These are phyloP conservation scores for Drosophila sturtevanti DNA, from an alignment of 1,140 invertebrate genomes.

Conservation along the genomic window DNA sequence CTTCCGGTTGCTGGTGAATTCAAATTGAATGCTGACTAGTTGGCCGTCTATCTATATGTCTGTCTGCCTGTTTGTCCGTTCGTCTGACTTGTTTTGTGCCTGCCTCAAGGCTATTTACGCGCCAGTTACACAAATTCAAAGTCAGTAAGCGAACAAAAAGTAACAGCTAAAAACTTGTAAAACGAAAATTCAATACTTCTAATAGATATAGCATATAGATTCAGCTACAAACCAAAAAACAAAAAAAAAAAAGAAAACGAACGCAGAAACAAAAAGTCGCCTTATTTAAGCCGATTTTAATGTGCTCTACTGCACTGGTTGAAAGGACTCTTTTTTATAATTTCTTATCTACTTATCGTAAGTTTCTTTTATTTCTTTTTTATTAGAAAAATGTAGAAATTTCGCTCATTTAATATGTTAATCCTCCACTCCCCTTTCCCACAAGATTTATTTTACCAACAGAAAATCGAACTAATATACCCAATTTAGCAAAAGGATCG, in stretches of 20 bases:
- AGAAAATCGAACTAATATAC: not conserved
- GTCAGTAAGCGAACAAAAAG: slow-evolving; percentile 6
- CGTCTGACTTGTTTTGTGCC: too few relatives aligned
- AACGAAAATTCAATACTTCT: slow-evolving; percentile 1
- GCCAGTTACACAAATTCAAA: slow-evolving; percentile 46
- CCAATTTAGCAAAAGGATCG: not conserved
- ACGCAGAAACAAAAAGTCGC: too few relatives aligned
- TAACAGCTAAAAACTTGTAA: slow-evolving; percentile 17
- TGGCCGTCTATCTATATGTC: too few relatives aligned
- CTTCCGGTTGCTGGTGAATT: slow-evolving; percentile 30
- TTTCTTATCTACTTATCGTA: too few relatives aligned
- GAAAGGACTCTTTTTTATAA: not conserved
- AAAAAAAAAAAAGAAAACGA: not conserved
- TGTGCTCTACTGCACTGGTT: not conserved
- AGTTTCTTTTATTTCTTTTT: too few relatives aligned
- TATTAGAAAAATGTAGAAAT: too few relatives aligned
- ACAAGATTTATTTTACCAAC: not conserved
- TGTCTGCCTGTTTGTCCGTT: not conserved
- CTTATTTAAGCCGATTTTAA: not conserved
- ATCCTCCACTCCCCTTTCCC: not conserved
- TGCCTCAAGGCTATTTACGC: slow-evolving; percentile 50
- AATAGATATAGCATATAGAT: not conserved
- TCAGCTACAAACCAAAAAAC: not conserved
- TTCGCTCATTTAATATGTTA: too few relatives aligned
- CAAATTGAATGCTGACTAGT: slow-evolving; percentile 16